phyloP scores from a whole-genome alignment of 2,113 vertebrate genomes.

The Macroglossus sobrinus region DNA sequence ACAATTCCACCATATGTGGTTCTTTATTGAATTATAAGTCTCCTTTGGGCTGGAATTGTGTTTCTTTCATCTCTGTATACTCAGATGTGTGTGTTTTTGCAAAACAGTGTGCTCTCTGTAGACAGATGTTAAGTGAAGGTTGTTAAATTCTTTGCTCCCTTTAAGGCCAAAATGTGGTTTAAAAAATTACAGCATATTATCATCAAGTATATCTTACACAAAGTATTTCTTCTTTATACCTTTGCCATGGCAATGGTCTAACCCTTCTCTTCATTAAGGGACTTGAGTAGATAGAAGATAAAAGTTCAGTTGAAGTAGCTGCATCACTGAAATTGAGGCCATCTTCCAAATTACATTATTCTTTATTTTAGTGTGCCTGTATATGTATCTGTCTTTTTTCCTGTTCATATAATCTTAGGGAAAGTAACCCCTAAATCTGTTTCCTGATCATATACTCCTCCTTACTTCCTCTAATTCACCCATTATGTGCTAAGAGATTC shows the following conservation, averaged over 20 bases:
- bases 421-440: neutral
- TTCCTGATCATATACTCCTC: neutral
- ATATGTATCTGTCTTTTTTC: neutral
- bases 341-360: neutral
- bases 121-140: neutral
- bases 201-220: neutral
- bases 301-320: neutral
- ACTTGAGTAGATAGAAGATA: neutral
- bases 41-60: neutral
- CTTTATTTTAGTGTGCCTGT: neutral
- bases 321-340: neutral
- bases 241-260: neutral
- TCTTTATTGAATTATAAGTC: conserved; percentile 17
- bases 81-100: conserved; percentile 16
- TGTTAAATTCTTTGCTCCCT: conserved; percentile 27
- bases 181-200: neutral
- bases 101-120: conserved; percentile 20
- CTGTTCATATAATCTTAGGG: neutral
- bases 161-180: conserved; percentile 34
- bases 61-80: conserved; percentile 28
- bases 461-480: neutral
- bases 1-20: neutral
- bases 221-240: neutral
- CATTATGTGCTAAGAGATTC: neutral
- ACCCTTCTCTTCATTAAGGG: neutral